phyloP scores from a whole-genome alignment of 1,140 invertebrate genomes.

The Drosophila kohkoa region DNA sequence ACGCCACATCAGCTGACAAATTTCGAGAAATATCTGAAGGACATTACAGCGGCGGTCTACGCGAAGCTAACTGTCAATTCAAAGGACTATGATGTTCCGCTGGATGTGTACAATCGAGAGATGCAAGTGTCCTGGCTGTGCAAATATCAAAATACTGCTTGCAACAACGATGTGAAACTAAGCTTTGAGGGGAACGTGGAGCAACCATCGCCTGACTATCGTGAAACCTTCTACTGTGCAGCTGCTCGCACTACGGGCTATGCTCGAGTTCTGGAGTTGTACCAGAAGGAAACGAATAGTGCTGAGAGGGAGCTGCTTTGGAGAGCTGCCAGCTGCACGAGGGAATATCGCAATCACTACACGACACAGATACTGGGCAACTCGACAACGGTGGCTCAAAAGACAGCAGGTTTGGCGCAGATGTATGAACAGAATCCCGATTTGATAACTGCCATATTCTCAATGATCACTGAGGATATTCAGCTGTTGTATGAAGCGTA shows the following conservation, averaged over 20 bases:
- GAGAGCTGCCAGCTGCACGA: constrained; percentile 61
- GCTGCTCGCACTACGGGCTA: constrained; percentile 84
- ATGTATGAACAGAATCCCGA: constrained; percentile 84
- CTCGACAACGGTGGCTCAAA: constrained; percentile 13
- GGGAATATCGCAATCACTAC: constrained; percentile 40
- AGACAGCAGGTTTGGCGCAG: constrained; percentile 70
- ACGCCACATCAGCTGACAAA: constrained; percentile 43
- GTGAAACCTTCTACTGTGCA: constrained; percentile 87
- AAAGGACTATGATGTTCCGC: constrained; percentile 37
- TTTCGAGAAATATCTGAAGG: constrained; percentile 55
- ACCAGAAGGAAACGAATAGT: constrained; percentile 30
- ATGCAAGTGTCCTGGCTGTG: constrained; percentile 86
- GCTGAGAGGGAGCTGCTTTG: constrained; percentile 55
- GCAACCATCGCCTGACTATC: constrained; percentile 85
- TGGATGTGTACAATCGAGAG: constrained; percentile 78
- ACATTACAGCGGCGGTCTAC: constrained; percentile 48
- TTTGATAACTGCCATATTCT: constrained; percentile 71
- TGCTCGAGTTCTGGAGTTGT: constrained; percentile 7
- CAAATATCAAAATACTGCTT: constrained; percentile 83
- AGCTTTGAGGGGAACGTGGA: constrained; percentile 12
- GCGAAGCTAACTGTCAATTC: constrained; percentile 52
- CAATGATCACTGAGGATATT: constrained; percentile 51
- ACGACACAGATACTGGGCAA: constrained; percentile 41
- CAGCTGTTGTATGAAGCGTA: constrained; percentile 50
- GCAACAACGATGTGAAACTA: constrained; percentile 68